Percentiles rank a stretch among this genome's conserved stretches.
phyloP scores from a whole-genome alignment of 1,140 invertebrate species.

The Manduca sexta region DNA sequence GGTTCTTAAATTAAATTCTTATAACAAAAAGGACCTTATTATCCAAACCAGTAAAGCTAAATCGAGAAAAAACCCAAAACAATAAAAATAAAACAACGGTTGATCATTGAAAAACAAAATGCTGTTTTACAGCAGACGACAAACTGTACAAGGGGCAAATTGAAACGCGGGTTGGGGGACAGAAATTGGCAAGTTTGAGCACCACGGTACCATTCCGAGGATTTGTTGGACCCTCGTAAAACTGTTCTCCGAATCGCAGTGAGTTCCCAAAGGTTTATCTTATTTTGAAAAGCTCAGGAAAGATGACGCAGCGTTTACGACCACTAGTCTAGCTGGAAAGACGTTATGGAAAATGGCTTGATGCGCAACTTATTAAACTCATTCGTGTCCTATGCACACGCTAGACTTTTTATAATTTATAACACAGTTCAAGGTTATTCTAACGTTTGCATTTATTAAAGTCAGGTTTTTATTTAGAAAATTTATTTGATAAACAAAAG shows the following conservation, averaged over 20 bases:
- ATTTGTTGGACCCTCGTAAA: constrained; percentile 46
- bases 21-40: no score
- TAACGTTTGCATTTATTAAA: no score
- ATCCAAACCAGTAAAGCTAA: no score
- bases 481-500: no score
- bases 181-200: constrained; percentile 32
- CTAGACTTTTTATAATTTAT: no score
- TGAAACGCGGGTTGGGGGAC: constrained; percentile 35
- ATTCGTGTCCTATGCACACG: not conserved
- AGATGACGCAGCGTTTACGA: constrained; percentile 24
- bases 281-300: constrained; percentile 33
- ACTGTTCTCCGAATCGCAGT: constrained; percentile 27
- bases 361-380: constrained; percentile 14
- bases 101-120: constrained; percentile 32
- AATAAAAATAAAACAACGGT: constrained; percentile 30
- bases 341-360: constrained; percentile 11
- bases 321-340: not conserved
- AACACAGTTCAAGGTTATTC: no score
- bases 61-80: no score
- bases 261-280: constrained; percentile 28
- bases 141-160: constrained; percentile 35
- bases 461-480: not conserved
- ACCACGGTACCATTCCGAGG: constrained; percentile 30
- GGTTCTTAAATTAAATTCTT: no score
- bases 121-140: constrained; percentile 25